Base-by-base conservation (phyloP, 2,797 vertebrate species). In the Clarias fuscus region DNA sequence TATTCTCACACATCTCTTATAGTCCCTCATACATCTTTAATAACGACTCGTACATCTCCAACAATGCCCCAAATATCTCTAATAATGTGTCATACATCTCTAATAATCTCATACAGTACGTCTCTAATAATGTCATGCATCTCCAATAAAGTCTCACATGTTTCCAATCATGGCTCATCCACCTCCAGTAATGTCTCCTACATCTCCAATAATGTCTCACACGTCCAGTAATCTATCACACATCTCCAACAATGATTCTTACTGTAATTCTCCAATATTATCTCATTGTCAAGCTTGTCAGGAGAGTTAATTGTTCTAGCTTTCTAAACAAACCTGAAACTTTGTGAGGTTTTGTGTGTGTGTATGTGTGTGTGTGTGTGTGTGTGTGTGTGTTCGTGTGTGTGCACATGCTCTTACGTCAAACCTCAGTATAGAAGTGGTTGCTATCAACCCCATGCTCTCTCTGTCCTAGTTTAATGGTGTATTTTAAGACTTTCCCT, bases 401-500 rank as follows among this genome's bases (percentile, higher is more conserved):
- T 10, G 15, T 15, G 4, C 58, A n/a, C 43, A 59, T 40, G 59
- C 24, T 11, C 64, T 62, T 81, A 80, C 58, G 18, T 80, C 65
- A 85, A 43, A 43, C 27, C 64, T 64, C 76, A 43, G 76, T 53
- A 72, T 37, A 62, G 78, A 48, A 82, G 76, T 37, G 18, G 33
- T 82, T 85, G 86, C 77, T 64, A 65, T 87, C 89, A 48, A 40
- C 14, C 33, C 59, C 13, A 33, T 43, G 76, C 53, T 82, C 83
- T 91, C 56, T 33, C 91, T 94, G 94, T 82, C 94, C 94, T 92
- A 95, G 89, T 93, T 95, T 62, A 91, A 89, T 86, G 73, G 88
- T 87, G 88, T 94, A 94, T 94, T 94, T 94, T 94, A 94, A 93
- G 93, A 92, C 93, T 14, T 93, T 91, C 92, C 92, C 94, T 92